Conservation (phyloP, 2,888 invertebrate genomes). For the Ceriagrion tenellum region DNA sequence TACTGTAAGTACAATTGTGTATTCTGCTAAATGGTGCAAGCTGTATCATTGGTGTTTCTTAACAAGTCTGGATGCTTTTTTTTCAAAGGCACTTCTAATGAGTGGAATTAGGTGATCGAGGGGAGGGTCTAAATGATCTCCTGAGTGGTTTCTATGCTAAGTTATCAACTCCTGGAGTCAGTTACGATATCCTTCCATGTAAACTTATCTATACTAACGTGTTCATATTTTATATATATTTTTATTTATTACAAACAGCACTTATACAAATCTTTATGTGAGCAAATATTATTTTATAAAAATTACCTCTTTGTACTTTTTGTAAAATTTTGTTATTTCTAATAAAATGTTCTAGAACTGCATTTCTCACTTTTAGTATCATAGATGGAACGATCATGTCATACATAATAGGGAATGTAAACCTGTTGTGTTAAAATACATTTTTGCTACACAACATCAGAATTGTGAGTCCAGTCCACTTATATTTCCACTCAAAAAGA, state of each 20-base stretch:
- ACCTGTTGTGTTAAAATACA: too few relatives aligned
- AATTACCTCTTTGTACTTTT: constrained; percentile 5
- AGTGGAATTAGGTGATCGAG: not conserved
- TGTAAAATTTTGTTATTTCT: not conserved
- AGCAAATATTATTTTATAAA: constrained; percentile 8
- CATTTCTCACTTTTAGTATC: too few relatives aligned
- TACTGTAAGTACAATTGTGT: too few relatives aligned
- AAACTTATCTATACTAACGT: not conserved
- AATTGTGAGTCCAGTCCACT: too few relatives aligned
- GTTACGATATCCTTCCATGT: not conserved
- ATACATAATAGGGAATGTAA: too few relatives aligned
- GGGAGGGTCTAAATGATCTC: not conserved
- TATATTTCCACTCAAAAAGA: too few relatives aligned
- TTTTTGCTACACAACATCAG: too few relatives aligned
- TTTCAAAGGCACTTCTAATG: not conserved
- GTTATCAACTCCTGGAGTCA: not conserved
- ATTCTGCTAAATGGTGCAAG: too few relatives aligned
- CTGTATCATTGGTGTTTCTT: too few relatives aligned
- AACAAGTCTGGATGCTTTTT: too few relatives aligned
- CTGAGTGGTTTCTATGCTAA: not conserved
- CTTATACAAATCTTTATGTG: constrained; percentile 6
- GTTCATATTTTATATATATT: not conserved
- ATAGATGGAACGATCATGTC: too few relatives aligned
- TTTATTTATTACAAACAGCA: constrained; percentile 12
- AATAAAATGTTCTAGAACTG: not conserved